Evolutionary conservation across 2,113 vertebrate species (phyloP).

Genomic region (Porphyrio hochstetteri): DNA sequence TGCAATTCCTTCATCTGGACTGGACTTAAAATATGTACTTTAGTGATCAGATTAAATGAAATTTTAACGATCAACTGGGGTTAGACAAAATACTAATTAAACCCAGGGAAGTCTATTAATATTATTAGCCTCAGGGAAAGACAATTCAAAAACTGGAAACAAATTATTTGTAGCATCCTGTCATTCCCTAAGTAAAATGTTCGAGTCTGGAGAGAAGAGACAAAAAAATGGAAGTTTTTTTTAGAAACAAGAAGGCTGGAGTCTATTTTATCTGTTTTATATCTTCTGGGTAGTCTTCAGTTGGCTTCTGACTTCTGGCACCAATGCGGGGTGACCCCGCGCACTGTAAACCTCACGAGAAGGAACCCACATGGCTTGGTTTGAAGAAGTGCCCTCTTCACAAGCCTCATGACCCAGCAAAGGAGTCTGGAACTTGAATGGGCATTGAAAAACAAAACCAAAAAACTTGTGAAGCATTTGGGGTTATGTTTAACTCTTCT

Average conservation of each 20-base stretch:
- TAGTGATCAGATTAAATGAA: constrained; percentile 35
- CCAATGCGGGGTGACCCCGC: fast-evolving
- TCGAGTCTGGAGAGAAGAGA: background rate
- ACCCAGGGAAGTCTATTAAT: constrained; percentile 38
- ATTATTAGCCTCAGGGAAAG: constrained; percentile 20
- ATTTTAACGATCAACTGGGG: constrained; percentile 20
- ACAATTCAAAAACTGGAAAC: constrained; percentile 41
- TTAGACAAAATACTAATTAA: constrained; percentile 62
- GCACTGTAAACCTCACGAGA: background rate
- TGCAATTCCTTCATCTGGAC: constrained; percentile 6
- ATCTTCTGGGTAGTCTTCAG: background rate
- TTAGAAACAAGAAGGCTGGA: background rate
- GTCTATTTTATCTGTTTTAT: background rate
- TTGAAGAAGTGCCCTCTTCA: background rate
- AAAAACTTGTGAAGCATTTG: background rate
- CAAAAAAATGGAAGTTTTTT: background rate
- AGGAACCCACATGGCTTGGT: fast-evolving
- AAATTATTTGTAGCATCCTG: constrained; percentile 22
- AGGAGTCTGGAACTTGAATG: background rate
- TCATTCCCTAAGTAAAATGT: background rate
- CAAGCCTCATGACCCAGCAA: background rate
- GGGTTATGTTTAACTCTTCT: background rate
- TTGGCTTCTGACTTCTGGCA: background rate
- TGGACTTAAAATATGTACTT: constrained; percentile 33
- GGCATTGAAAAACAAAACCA: background rate